Conservation (phyloP, 2,888 invertebrate genomes). For the Metopia argyrocephala region DNA sequence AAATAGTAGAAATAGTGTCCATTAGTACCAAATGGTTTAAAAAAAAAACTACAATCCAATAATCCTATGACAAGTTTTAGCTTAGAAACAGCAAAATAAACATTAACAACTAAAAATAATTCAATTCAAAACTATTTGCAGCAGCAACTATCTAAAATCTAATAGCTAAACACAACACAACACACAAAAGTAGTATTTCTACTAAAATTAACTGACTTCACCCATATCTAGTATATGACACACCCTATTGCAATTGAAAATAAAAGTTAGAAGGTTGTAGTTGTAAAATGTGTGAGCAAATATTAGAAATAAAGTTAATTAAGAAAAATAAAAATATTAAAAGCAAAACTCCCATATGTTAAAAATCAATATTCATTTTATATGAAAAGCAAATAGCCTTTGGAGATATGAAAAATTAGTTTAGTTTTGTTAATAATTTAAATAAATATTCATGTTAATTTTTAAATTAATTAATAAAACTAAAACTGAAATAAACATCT, state of each 20-base stretch:
- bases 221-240: slow-evolving; percentile 52
- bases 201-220: slow-evolving; percentile 31
- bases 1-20: not conserved
- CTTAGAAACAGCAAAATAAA: slow-evolving; percentile 26
- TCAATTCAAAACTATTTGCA: not conserved
- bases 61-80: slow-evolving; percentile 41
- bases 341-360: not conserved
- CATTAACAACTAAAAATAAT: slow-evolving; percentile 34
- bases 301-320: not conserved
- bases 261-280: not conserved
- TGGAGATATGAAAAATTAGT: not conserved
- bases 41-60: slow-evolving; percentile 19
- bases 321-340: not conserved
- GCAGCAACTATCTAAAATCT: slow-evolving; percentile 22
- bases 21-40: not conserved
- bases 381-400: not conserved
- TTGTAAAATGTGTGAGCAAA: not conserved
- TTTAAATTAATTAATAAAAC: slow-evolving; percentile 9
- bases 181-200: slow-evolving; percentile 11
- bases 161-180: not conserved
- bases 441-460: slow-evolving; percentile 40
- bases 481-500: slow-evolving; percentile 41
- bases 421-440: slow-evolving; percentile 15
- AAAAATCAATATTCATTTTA: slow-evolving; percentile 1
- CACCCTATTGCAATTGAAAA: slow-evolving; percentile 45